Percentiles rank a stretch among this genome's conserved stretches.
Conservation (phyloP, 2,888 invertebrate species). For the Alloplasta piceator region DNA sequence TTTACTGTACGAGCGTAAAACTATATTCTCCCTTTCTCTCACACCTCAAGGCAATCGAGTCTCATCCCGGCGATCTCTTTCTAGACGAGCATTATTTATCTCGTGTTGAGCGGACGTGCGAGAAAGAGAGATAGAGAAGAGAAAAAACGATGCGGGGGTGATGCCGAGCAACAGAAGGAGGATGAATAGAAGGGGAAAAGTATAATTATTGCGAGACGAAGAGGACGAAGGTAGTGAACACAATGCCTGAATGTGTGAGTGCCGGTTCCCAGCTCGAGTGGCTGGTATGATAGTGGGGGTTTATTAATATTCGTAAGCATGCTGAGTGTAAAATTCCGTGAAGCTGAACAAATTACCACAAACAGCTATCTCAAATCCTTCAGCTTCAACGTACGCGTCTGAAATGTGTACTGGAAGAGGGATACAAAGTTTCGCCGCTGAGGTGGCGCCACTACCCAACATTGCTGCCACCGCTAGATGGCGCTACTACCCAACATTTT, state of each 20-base stretch:
- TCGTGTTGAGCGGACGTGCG: neutral
- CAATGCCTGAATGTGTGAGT: neutral
- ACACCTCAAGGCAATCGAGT: neutral
- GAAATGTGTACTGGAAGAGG: too few relatives aligned
- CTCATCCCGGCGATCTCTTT: neutral
- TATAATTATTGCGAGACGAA: neutral
- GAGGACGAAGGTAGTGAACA: neutral
- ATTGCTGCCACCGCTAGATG: too few relatives aligned
- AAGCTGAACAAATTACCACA: too few relatives aligned
- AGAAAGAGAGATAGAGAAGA: neutral
- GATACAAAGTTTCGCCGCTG: too few relatives aligned
- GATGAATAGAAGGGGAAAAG: constrained; percentile 2
- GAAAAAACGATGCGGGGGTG: constrained; percentile 35
- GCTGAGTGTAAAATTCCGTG: too few relatives aligned
- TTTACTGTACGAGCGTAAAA: neutral
- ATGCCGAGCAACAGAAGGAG: constrained; percentile 11
- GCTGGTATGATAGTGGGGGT: too few relatives aligned
- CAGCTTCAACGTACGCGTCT: too few relatives aligned
- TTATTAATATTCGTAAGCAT: too few relatives aligned
- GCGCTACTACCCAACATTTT: too few relatives aligned
- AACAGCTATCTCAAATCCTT: too few relatives aligned
- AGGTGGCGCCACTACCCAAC: too few relatives aligned
- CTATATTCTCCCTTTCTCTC: constrained; percentile 5
- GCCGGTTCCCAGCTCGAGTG: too few relatives aligned
- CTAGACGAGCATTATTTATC: neutral